Evolutionary conservation across 2,797 vertebrate species (phyloP), one percentile per base, ranked within the genome.

Genomic region (Onychomys leucogaster): DNA sequence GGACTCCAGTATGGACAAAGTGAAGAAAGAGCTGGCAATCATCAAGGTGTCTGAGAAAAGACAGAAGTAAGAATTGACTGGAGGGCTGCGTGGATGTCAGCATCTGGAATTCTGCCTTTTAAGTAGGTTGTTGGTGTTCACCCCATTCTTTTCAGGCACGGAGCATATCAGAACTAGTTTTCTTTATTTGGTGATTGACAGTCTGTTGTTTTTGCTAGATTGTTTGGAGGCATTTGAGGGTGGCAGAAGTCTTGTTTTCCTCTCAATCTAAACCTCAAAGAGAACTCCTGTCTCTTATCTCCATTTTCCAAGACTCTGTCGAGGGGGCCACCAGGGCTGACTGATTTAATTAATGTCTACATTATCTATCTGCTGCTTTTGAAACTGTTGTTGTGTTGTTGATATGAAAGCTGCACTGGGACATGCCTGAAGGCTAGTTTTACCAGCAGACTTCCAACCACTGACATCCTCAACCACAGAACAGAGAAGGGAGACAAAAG

Each of bases 301-400:
- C 77, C 83, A 59, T 85, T 97, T 97, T 87, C 96, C 95, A 92
- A 93, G 91, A 96, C 97, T 97, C 97, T 80, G 57, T 97, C 80
- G 75, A 97, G 75, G 95, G 93, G 57, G 94, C 93, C 97, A 94
- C 95, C 85, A 97, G 94, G 83, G 83, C 95, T 94, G 97, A 94
- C 97, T 97, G 97, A 97, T 98, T 97, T 98, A 98, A 98, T 98
- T 98, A 98, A 98, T 76, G 76, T 92, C 89, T 97, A 17, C 94
- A 17, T 98, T 98, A 97, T 97, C 92, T 98, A 95, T 96, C 96
- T 98, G 96, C 97, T 97, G 94, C 97, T 85, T 98, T 98, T 78
- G 96, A 98, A 98, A 97, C 93, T 98, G 91, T 94, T 98, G 97
- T 97, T 93, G 85, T 97, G 95, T 97, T 97, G 90, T 94, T 94